phyloP scores from a whole-genome alignment of 2,888 invertebrate genomes.

The Rotaria magnacalcarata region DNA sequence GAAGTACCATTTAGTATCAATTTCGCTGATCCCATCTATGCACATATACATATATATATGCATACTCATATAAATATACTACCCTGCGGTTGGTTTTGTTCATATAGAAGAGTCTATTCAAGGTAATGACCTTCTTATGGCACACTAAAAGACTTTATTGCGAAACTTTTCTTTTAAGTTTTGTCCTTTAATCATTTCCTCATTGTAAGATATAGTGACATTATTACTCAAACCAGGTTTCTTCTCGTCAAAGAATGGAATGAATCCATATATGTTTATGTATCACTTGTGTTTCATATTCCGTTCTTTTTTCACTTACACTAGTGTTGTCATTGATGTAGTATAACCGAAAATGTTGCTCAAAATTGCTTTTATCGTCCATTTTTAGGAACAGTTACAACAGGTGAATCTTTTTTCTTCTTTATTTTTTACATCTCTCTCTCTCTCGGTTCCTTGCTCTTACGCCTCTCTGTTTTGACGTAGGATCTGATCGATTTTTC shows the following conservation, averaged over 20 bases:
- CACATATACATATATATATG: neutral
- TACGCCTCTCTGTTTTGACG: neutral
- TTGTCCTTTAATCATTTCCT: neutral
- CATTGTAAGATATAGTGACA: neutral
- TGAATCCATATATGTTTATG: neutral
- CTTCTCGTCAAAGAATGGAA: neutral
- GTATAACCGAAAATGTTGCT: neutral
- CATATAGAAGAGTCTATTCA: neutral
- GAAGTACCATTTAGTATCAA: neutral
- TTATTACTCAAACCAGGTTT: neutral
- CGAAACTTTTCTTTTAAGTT: neutral
- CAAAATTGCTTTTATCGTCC: neutral
- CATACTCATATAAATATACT: neutral
- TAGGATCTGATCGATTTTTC: neutral
- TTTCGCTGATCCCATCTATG: slow-evolving; percentile 8
- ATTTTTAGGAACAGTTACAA: neutral
- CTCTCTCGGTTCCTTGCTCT: neutral
- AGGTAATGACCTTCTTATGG: neutral
- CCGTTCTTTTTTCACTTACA: neutral
- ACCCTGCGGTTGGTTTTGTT: neutral
- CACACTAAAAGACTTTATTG: neutral
- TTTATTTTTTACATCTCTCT: neutral
- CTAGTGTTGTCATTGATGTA: neutral
- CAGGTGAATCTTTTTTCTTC: neutral
- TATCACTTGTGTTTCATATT: neutral